Evolutionary conservation across 2,888 invertebrate genomes (phyloP).

Genomic region (Lamproptera curius): DNA sequence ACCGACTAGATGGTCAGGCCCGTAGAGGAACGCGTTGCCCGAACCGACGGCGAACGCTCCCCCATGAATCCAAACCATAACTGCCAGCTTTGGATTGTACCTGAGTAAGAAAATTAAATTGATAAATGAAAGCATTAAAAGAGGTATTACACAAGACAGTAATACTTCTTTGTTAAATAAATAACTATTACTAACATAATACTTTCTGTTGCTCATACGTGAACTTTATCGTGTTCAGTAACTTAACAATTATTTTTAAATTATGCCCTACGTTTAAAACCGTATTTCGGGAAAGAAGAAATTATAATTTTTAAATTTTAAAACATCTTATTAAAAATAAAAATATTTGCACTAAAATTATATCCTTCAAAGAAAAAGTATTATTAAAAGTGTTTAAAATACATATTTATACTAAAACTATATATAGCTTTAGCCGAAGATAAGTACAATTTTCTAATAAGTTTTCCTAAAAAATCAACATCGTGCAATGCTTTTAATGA

Average conservation of each 20-base stretch:
- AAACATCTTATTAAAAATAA: no score
- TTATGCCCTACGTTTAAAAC: background rate
- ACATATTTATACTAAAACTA: no score
- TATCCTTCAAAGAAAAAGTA: no score
- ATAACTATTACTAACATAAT: background rate
- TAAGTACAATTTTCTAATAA: no score
- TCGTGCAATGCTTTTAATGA: no score
- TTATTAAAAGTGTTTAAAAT: no score
- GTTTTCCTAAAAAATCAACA: no score
- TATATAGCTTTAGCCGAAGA: no score
- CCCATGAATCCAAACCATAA: constrained; percentile 83
- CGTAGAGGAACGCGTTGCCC: constrained; percentile 80
- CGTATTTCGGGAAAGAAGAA: background rate
- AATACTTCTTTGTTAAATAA: background rate
- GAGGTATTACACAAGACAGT: background rate
- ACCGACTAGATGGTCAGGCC: constrained; percentile 79
- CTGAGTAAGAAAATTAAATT: constrained; percentile 33
- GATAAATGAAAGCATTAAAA: background rate
- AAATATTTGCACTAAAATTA: no score
- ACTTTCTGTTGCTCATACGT: background rate
- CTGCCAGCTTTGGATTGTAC: constrained; percentile 76
- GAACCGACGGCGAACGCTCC: constrained; percentile 81
- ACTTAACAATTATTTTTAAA: no score
- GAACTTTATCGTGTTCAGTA: no score
- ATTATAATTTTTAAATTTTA: no score